Base-by-base conservation (phyloP, 1,140 invertebrate genomes). In the Heterodera carotae region DNA sequence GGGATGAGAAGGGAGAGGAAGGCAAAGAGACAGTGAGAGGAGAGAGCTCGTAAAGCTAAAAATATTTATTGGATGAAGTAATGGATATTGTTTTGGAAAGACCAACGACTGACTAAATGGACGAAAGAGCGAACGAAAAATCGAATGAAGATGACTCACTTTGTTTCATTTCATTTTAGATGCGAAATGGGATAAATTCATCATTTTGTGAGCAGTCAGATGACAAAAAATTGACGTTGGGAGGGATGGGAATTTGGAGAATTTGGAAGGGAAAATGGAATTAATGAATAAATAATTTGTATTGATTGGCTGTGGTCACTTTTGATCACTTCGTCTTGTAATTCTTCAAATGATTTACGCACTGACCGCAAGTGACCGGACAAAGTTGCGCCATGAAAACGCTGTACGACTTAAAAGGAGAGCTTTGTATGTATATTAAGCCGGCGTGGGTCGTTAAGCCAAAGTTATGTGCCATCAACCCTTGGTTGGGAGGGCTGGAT, bases 111-210 rank as follows among this genome's bases (percentile, higher is more conserved):
- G 59, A 71, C 18, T 6, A 48, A 25, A 43, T 27, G 12, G 39
- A 71, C 33, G 59, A 43, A 70, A 22, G 36, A 18, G 15, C 31
- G 69, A 22, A 27, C 31, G 29, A n/a, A 71, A n/a, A 48, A 48
- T n/a, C 34, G 69, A 36, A 43, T 31, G 59, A 33, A 31, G 36
- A 27, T 22, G 31, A 43, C 29, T 70, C 43, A 34, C 27, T 31
- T 70, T 70, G 6, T 39, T 29, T 70, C 31, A 33, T 22, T 39
- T 36, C 34, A 69, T 69, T 69, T 69, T 10, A n/a, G 43, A 29
- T 69, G 27, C n/a, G 12, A 69, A 69, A n/a, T 39, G 3, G 48
- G 4, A 69, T 10, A 25, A 6, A 25, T 68, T 68, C n/a, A 1
- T 36, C 43, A 7, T 27, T 68, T 31, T 29, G n/a, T 6, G 36